Evolutionary conservation across 2,113 vertebrate genomes (phyloP).

Genomic region (Talpa occidentalis): DNA sequence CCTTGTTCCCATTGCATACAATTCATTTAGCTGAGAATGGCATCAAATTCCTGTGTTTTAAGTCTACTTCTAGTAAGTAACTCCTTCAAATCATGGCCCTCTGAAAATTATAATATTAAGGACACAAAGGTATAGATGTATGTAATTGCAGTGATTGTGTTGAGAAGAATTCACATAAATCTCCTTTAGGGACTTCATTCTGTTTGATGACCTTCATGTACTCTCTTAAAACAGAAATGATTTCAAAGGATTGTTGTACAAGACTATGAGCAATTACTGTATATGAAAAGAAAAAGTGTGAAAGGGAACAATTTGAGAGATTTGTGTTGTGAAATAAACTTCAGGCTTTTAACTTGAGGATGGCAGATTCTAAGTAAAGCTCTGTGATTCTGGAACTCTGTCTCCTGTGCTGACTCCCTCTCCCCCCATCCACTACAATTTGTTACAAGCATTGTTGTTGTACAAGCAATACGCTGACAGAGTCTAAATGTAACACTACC

Average conservation of each 20-base stretch:
- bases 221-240: conserved; percentile 73
- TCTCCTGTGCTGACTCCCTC: neutral
- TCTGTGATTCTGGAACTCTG: neutral
- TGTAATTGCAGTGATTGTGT: conserved; percentile 82
- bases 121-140: conserved; percentile 74
- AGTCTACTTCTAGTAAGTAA: conserved; percentile 82
- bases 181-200: conserved; percentile 69
- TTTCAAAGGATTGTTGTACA: conserved; percentile 78
- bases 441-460: conserved; percentile 73
- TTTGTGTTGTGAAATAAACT: conserved; percentile 78
- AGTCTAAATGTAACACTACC: conserved; percentile 70
- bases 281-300: conserved; percentile 73
- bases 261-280: conserved; percentile 70
- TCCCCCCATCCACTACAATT: conserved; percentile 38
- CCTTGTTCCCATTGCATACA: conserved; percentile 76
- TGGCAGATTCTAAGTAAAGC: conserved; percentile 63
- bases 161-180: conserved; percentile 80
- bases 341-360: conserved; percentile 72
- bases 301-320: conserved; percentile 76
- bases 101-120: conserved; percentile 81
- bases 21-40: conserved; percentile 78
- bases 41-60: conserved; percentile 82
- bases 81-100: conserved; percentile 80
- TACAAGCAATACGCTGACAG: conserved; percentile 66
- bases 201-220: conserved; percentile 76